Evolutionary conservation across 2,888 invertebrate species (phyloP), one percentile per base, ranked within the genome.

Genomic region (Andricus quercusramuli): DNA sequence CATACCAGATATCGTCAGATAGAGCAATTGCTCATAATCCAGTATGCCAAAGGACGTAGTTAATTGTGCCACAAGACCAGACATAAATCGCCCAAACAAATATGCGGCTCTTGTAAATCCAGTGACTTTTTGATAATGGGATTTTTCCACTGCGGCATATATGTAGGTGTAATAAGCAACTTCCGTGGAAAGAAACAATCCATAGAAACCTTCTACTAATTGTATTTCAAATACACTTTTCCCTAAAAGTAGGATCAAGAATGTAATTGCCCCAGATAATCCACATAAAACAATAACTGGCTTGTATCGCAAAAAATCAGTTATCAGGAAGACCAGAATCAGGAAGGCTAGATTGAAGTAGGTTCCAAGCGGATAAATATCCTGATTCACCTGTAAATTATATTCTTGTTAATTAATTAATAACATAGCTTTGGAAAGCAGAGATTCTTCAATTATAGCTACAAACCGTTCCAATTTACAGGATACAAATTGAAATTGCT

Each of bases 141-240:
- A 93, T 77, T 95, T 94, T 81, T 96, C 95, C 78, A 97, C 98
- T 94, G 98, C 97, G 44, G 98, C 97, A 93, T 98, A 99, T 85
- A 98, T 97, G 89, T 99, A 99, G 0, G 98, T 98, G 89, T 96
- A 97, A 92, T 98, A 99, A 0, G 98, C 98, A 3, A 99, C 96
- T 93, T 98, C 98, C 2, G 97, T 96, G 0, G 98, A 97, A 92
- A 96, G 95, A 90, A 97, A 97, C 13, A 97, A 94, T 13, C 98
- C 98, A 91, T 96, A 98, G 87, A 96, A 94, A 78, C 97, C 94
- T 93, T 98, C 96, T 5, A 94, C 94, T 81, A 94, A 87, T 93
- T 97, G 96, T 90, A 98, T 94, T 90, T 95, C 95, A 84, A 94
- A 90, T 83, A 98, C 91, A 64, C 95, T 95, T 67, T 94, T 93